Evolutionary conservation across 2,113 vertebrate genomes (phyloP), one percentile per base, ranked within the genome.

Genomic region (Cochlearius cochlearius): DNA sequence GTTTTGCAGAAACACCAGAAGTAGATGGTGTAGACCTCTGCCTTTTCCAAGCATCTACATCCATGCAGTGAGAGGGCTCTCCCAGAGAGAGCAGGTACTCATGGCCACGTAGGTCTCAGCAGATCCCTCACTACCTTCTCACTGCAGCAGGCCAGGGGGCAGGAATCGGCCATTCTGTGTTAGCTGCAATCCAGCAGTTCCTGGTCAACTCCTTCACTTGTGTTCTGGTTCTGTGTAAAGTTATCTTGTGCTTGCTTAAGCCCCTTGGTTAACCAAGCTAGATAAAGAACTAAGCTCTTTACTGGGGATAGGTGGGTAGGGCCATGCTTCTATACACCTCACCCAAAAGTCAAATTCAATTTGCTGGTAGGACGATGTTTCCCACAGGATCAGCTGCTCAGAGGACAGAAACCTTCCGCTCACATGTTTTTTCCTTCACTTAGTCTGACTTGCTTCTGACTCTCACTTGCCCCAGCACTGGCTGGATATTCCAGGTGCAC

Each of bases 81-180:
- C 7, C 25, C 10, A 38, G 34, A 76, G 5, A 49, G 5, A 53
- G 30, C 23, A 72, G 41, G 17, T 84, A 12, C 32, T 26, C 38
- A 15, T 10, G 41, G 19, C 32, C 18, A 53, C 0, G 0, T 21
- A 50, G 26, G 7, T 72, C 30, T 75, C 34, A 49, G 11, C 38
- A 45, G n/a, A 63, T 53, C 21, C 43, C 62, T 34, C 60, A 58
- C 67, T 34, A 16, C 7, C 7, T 60, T 87, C 17, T 26, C 15
- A 38, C 9, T 59, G 32, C 58, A 87, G n/a, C 32, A 73, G 59
- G 9, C 20, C 15, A n/a, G 36, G 52, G 15, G 50, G 2, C 32
- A 77, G 45, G 36, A 55, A 38, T 56, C 11, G 15, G 38, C 20
- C 34, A 58, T 39, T 64, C 32, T 59, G 32, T 41, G 21, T 23